Percentiles rank a stretch among this genome's conserved stretches.
phyloP scores from a whole-genome alignment of 2,888 invertebrate genomes.

The Cheilosia pagana region DNA sequence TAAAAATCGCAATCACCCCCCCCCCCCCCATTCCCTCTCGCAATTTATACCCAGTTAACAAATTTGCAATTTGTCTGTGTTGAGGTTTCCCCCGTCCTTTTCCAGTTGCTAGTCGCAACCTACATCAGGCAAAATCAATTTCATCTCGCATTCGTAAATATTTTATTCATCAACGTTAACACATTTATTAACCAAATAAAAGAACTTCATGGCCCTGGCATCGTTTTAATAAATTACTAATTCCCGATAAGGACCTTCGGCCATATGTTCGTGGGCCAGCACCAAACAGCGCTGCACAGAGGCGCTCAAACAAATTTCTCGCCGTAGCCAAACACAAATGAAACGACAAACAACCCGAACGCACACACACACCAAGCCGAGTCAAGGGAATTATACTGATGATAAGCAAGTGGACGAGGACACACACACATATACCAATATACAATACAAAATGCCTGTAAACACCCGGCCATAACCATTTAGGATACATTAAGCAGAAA shows the following conservation, averaged over 20 bases:
- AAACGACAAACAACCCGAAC: conserved; percentile 36
- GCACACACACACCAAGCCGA: background rate
- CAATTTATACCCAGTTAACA: conserved; percentile 20
- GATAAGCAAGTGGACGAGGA: conserved; percentile 25
- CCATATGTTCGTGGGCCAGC: conserved; percentile 58
- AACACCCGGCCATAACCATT: conserved; percentile 71
- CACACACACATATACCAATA: background rate
- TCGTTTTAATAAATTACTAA: conserved; percentile 73
- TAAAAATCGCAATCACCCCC: conserved; percentile 52
- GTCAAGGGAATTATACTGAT: conserved; percentile 36
- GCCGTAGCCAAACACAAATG: conserved; percentile 29
- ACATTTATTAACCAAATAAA: conserved; percentile 74
- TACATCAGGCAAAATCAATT: conserved; percentile 61
- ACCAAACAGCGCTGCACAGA: conserved; percentile 22
- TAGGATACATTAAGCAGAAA: conserved; percentile 72
- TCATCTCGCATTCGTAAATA: conserved; percentile 72
- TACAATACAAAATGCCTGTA: conserved; percentile 23
- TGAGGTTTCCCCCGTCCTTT: background rate
- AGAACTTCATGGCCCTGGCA: conserved; percentile 64
- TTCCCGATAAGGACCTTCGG: conserved; percentile 68
- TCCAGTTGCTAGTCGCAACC: too few species aligned
- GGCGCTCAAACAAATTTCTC: conserved; percentile 22
- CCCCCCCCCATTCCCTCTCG: background rate
- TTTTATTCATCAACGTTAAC: conserved; percentile 75
- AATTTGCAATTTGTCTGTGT: conserved; percentile 48